Conservation (phyloP, 2,888 invertebrate species). For the Morpho achilles region DNA sequence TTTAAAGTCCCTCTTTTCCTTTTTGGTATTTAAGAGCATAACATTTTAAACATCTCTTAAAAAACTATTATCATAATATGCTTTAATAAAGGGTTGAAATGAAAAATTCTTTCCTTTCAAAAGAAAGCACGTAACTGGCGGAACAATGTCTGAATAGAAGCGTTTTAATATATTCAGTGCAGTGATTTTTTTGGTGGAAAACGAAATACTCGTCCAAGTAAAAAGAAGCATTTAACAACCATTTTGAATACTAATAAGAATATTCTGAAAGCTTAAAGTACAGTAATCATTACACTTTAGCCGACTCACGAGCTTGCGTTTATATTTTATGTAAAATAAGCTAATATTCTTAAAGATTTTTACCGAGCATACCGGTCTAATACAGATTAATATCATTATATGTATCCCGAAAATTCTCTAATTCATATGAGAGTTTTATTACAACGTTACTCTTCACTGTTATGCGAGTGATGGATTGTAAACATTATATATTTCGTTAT, state of each 20-base stretch:
- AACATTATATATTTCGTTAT: no score
- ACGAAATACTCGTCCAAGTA: slow-evolving; percentile 4
- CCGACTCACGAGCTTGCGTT: no score
- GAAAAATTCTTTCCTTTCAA: slow-evolving; percentile 42
- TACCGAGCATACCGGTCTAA: no score
- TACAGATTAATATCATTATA: no score
- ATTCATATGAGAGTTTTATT: no score
- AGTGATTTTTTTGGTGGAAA: slow-evolving; percentile 10
- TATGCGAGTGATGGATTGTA: no score
- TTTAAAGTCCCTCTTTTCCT: slow-evolving; percentile 28
- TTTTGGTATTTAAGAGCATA: slow-evolving; percentile 33
- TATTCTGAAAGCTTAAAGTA: neutral
- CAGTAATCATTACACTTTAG: no score
- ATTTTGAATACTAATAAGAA: neutral
- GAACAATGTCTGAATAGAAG: slow-evolving; percentile 17
- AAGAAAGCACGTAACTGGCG: slow-evolving; percentile 20
- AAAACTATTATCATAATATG: slow-evolving; percentile 37
- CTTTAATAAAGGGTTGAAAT: slow-evolving; percentile 37
- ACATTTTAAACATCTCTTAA: slow-evolving; percentile 24
- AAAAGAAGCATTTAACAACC: slow-evolving; percentile 4
- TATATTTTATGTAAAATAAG: no score
- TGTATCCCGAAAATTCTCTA: no score
- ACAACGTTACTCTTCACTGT: no score
- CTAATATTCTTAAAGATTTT: no score
- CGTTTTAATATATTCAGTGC: slow-evolving; percentile 17